A percentile compares a stretch with the other conserved stretches of the same genome.
Evolutionary conservation across 1,140 invertebrate genomes (phyloP).

Genomic region (Pristionchus pacificus): DNA sequence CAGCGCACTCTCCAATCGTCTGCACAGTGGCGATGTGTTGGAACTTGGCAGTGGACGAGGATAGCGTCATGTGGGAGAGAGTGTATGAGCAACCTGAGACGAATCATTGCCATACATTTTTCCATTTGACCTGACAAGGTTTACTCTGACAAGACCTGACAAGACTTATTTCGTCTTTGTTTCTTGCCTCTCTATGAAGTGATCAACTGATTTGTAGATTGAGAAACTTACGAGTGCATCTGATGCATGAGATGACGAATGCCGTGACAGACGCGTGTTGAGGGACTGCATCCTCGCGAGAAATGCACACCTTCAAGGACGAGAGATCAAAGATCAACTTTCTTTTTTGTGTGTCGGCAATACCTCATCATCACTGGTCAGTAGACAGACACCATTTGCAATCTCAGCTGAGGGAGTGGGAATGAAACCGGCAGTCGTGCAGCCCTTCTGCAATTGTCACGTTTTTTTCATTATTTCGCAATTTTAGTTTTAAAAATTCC

Average conservation of each 20-base stretch:
- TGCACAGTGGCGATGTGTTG: constrained; percentile 33
- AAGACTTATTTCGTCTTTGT: too few relatives aligned
- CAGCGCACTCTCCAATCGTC: constrained; percentile 51
- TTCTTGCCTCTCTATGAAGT: too few relatives aligned
- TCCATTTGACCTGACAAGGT: too few relatives aligned
- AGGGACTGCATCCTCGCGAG: constrained; percentile 34
- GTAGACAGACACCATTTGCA: constrained; percentile 48
- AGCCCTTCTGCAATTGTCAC: constrained; percentile 43
- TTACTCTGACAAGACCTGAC: too few relatives aligned
- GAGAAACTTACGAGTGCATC: constrained; percentile 45
- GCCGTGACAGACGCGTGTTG: constrained; percentile 55
- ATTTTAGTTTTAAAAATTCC: not conserved
- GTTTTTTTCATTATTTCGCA: constrained; percentile 4
- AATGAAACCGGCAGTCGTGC: constrained; percentile 52
- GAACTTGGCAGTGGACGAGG: constrained; percentile 32
- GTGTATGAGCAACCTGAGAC: constrained; percentile 53
- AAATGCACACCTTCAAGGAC: constrained; percentile 2
- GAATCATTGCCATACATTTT: too few relatives aligned
- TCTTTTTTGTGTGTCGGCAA: not conserved
- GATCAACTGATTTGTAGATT: too few relatives aligned
- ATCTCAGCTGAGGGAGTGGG: constrained; percentile 43
- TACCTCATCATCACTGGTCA: constrained; percentile 45
- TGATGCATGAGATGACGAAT: constrained; percentile 54
- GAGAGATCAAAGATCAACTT: too few relatives aligned
- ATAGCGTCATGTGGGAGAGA: constrained; percentile 36